Conservation (phyloP, 2,888 invertebrate genomes). For the Oasisia sp. region DNA sequence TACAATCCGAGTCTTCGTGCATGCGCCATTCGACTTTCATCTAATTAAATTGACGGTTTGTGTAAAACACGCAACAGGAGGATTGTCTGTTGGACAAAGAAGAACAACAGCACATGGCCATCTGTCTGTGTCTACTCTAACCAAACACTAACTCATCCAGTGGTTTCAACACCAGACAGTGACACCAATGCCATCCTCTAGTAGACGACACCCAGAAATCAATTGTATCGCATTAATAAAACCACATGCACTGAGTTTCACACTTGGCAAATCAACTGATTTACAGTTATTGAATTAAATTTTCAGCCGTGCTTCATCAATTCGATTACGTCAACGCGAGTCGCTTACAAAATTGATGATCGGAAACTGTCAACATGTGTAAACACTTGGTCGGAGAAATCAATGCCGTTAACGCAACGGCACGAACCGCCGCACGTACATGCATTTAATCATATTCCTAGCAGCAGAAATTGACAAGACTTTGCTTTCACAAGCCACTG, state of each 20-base stretch:
- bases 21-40: not conserved
- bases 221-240: not conserved
- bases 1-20: not conserved
- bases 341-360: not conserved
- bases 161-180: not conserved
- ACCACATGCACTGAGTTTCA: not conserved
- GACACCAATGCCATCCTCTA: not conserved
- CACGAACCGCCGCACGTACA: not conserved
- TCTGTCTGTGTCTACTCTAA: not conserved
- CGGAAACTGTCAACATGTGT: conserved; percentile 9
- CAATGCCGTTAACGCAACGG: not conserved
- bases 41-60: not conserved
- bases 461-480: conserved; percentile 5
- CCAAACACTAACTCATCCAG: not conserved
- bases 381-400: not conserved
- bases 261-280: not conserved
- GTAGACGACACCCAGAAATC: not conserved
- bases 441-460: not conserved
- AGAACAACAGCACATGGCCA: not conserved
- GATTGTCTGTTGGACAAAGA: not conserved
- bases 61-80: not conserved
- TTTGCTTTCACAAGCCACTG: not conserved
- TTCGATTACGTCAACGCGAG: not conserved
- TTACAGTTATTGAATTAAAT: not conserved
- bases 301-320: not conserved